Evolutionary conservation across 2,113 vertebrate genomes (phyloP).

Genomic region (Gymnogyps californianus): DNA sequence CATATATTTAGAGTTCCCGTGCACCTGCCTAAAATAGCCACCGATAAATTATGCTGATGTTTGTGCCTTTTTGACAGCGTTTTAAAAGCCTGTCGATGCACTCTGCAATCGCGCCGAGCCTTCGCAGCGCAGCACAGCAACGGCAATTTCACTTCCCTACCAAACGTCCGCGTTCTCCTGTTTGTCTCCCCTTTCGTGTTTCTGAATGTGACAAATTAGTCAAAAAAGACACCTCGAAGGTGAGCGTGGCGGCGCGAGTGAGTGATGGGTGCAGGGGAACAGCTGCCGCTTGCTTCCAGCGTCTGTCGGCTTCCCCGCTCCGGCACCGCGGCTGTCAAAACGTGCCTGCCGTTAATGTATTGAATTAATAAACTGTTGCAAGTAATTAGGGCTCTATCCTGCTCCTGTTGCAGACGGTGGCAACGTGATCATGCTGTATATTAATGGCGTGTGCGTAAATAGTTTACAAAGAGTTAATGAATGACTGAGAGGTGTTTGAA

Average conservation of each 20-base stretch:
- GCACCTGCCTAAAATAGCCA: constrained; percentile 64
- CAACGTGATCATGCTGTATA: not conserved
- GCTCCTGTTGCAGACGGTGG: not conserved
- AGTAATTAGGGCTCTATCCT: not conserved
- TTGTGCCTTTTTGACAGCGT: constrained; percentile 19
- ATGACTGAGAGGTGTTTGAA: not conserved
- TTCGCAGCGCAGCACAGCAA: fast-evolving
- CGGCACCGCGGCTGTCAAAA: not conserved
- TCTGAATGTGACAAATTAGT: not conserved
- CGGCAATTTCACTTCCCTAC: not conserved
- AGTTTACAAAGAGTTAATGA: constrained; percentile 43
- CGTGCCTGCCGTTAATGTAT: not conserved
- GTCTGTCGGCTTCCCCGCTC: not conserved
- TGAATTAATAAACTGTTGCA: constrained; percentile 4
- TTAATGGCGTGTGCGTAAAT: not conserved
- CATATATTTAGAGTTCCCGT: constrained; percentile 58
- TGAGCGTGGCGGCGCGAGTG: not conserved
- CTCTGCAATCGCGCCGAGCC: not conserved
- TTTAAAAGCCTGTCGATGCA: not conserved
- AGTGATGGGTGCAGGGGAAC: not conserved
- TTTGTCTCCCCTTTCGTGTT: not conserved
- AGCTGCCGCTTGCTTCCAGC: not conserved
- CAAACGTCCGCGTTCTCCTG: fast-evolving
- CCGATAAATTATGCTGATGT: constrained; percentile 52
- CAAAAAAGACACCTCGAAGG: not conserved